phyloP scores from a whole-genome alignment of 2,888 invertebrate genomes.

The Tachina fera region DNA sequence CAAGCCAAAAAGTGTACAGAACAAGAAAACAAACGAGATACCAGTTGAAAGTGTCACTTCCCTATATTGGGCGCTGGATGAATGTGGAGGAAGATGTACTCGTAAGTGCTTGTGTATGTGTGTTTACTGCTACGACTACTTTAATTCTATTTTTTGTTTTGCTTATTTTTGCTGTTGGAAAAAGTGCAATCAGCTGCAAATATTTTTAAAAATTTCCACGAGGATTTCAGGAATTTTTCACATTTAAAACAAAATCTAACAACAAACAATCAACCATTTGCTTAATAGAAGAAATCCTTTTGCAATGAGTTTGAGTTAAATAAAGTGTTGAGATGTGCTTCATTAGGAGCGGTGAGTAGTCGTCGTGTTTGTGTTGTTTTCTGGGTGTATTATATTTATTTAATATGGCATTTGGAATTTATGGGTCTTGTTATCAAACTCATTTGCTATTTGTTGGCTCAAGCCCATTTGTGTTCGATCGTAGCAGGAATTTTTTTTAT shows the following conservation, averaged over 20 bases:
- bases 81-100: neutral
- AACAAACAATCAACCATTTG: constrained; percentile 52
- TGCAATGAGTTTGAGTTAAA: neutral
- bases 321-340: neutral
- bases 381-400: constrained; percentile 41
- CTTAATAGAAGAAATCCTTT: constrained; percentile 28
- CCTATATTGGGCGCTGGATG: constrained; percentile 59
- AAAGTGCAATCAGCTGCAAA: constrained; percentile 83
- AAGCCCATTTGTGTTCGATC: neutral
- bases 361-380: neutral
- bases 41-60: constrained; percentile 54
- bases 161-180: neutral
- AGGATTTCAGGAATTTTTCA: constrained; percentile 82
- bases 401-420: constrained; percentile 15
- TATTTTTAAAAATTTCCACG: constrained; percentile 83
- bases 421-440: constrained; percentile 51
- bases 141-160: constrained; percentile 6
- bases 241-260: constrained; percentile 62
- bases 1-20: constrained; percentile 46
- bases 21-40: constrained; percentile 46
- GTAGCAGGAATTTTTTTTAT: constrained; percentile 26
- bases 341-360: neutral
- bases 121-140: neutral
- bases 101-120: neutral
- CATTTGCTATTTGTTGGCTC: constrained; percentile 15